Conservation (phyloP, 2,888 invertebrate genomes). For the Ommatoiulus sabulosus region DNA sequence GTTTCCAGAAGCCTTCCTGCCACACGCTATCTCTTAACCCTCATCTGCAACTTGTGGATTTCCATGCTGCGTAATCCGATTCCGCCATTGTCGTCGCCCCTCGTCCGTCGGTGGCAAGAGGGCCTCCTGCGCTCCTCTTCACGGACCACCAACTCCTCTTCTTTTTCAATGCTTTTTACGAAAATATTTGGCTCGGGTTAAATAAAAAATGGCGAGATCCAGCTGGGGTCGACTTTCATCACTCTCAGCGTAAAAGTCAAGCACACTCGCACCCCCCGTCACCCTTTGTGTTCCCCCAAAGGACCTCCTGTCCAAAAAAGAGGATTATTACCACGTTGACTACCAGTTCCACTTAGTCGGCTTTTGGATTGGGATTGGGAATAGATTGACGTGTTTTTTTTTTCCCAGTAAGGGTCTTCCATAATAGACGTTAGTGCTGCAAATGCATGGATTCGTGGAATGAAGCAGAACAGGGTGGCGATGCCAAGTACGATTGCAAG, state of each 20-base stretch:
- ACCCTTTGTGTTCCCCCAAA: slow-evolving; percentile 41
- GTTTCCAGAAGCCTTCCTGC: background rate
- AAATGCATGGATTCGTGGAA: background rate
- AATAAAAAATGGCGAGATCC: slow-evolving; percentile 18
- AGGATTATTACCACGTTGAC: slow-evolving; percentile 31
- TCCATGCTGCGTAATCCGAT: background rate
- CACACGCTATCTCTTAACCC: background rate
- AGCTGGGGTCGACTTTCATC: slow-evolving; percentile 48
- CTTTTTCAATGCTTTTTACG: slow-evolving; percentile 44
- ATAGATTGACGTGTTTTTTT: background rate
- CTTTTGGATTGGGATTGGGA: background rate
- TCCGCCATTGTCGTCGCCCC: slow-evolving; percentile 14
- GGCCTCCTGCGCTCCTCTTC: slow-evolving; percentile 45
- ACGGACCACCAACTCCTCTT: slow-evolving; percentile 3
- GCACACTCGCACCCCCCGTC: slow-evolving; percentile 30
- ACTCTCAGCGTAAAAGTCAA: slow-evolving; percentile 35
- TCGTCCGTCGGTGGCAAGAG: background rate
- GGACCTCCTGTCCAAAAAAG: background rate
- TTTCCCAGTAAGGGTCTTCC: background rate
- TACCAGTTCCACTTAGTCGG: background rate
- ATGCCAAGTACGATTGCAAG: background rate
- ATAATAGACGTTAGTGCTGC: background rate
- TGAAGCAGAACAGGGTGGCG: background rate
- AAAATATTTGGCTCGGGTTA: slow-evolving; percentile 45
- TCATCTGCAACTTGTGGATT: background rate